Evolutionary conservation across 2,797 vertebrate species (phyloP), one percentile per base, ranked within the genome.

Genomic region (Tokudaia muenninki): DNA sequence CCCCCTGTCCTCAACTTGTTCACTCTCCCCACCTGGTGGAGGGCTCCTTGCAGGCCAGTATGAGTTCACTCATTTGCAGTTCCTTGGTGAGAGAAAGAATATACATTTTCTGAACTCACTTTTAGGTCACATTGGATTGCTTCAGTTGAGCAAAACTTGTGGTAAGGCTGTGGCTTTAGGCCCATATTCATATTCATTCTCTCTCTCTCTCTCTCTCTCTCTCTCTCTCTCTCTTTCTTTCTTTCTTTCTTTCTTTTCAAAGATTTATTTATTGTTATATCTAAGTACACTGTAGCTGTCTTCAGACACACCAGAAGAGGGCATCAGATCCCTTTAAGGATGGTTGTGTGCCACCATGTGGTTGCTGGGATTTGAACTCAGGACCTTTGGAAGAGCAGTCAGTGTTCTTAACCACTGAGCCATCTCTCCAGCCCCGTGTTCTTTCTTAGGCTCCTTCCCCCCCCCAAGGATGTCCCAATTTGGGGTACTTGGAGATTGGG

Each of bases 141-240:
- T 90, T 95, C 67, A 37, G 11, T 70, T 41, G 86, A 86, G 26
- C 26, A 83, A 86, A 94, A 44, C 52, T 92, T 92, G 24, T 88
- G 90, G 61, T 0, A 6, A 70, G 31, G 29, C 89, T 88, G 1
- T 79, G 22, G 34, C 50, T 70, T 92, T 93, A 83, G n/a, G 47
- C 41, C 63, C 63, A 0, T 88, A 19, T 81, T 96, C 63, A 0
- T 88, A 19, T 81, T 96, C 41, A 10, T 50, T 50, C 6, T 50
- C 47, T 50, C 9, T 50, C 47, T 50, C 9, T 10, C 47, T 50
- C 47, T 50, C 9, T 50, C 47, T 50, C 9, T 6, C 47, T 50
- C 9, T 50, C 47, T 50, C 9, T 50, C 47, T 50, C 9, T 50
- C 47, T 50, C 9, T 6, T 10, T 50, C 9, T 50, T 6, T 50